phyloP scores from a whole-genome alignment of 2,113 vertebrate genomes.

The Periophthalmodon schlosseri region DNA sequence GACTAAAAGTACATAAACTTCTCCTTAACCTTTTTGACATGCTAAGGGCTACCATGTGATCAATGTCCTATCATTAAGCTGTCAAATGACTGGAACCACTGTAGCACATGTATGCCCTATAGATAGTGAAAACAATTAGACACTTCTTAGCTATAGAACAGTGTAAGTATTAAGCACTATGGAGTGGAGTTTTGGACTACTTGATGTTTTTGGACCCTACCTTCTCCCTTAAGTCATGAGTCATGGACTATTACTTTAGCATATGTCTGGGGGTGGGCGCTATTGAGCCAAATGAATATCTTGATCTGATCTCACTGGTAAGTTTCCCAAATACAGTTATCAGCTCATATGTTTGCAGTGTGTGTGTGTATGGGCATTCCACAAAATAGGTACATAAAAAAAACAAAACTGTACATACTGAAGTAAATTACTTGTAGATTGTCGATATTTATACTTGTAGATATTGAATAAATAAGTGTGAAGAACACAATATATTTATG shows the following conservation, averaged over 20 bases:
- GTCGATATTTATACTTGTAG: too few species aligned
- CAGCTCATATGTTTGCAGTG: neutral
- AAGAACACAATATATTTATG: too few species aligned
- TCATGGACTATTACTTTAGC: neutral
- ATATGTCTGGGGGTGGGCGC: neutral
- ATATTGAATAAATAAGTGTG: too few species aligned
- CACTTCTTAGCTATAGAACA: neutral
- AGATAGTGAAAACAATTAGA: neutral
- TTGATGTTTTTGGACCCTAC: neutral
- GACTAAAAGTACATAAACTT: neutral
- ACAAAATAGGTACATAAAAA: too few species aligned
- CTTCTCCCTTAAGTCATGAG: neutral
- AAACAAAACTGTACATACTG: too few species aligned
- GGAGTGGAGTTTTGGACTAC: too few species aligned
- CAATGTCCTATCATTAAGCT: neutral
- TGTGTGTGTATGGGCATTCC: too few species aligned
- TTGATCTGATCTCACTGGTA: neutral
- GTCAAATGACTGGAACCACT: neutral
- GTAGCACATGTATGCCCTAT: neutral
- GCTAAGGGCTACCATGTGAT: neutral
- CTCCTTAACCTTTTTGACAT: neutral
- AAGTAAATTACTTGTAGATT: too few species aligned
- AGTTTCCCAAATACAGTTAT: neutral
- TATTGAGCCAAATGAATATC: neutral
- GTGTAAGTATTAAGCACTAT: neutral